A percentile compares a stretch with the other conserved stretches of the same genome.
These are phyloP conservation scores for Anser brachyrhynchus DNA, from an alignment of 2,113 vertebrate species.

Conservation along the genomic window DNA sequence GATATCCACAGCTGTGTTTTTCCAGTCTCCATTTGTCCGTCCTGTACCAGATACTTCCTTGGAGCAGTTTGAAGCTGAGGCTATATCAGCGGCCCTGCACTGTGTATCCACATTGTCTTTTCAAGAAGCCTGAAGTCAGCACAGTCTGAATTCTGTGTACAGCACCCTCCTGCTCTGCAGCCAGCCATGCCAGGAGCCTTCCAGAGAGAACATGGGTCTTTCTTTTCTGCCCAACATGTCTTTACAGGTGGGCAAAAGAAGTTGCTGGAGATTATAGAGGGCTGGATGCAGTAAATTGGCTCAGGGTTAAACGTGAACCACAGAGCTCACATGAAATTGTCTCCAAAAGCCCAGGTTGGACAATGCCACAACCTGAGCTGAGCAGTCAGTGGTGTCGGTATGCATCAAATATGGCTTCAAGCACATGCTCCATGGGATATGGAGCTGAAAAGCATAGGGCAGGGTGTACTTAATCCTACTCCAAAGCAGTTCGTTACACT, in stretches of 20 bases:
- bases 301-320: background rate
- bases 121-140: background rate
- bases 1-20: background rate
- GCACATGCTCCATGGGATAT: background rate
- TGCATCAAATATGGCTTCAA: background rate
- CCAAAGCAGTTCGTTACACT: background rate
- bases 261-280: background rate
- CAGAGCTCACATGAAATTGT: background rate
- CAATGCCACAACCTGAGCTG: background rate
- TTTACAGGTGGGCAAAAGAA: background rate
- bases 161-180: background rate
- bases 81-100: background rate
- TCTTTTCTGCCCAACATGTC: background rate
- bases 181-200: accelerated
- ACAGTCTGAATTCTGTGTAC: background rate
- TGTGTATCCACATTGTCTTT: background rate
- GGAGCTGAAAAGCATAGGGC: background rate
- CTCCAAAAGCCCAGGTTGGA: background rate
- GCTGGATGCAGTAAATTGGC: background rate
- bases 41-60: background rate
- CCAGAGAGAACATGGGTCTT: background rate
- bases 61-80: background rate
- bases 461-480: background rate
- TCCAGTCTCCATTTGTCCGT: background rate
- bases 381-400: background rate